phyloP scores from a whole-genome alignment of 1,140 invertebrate species.

The Heliconius congener region DNA sequence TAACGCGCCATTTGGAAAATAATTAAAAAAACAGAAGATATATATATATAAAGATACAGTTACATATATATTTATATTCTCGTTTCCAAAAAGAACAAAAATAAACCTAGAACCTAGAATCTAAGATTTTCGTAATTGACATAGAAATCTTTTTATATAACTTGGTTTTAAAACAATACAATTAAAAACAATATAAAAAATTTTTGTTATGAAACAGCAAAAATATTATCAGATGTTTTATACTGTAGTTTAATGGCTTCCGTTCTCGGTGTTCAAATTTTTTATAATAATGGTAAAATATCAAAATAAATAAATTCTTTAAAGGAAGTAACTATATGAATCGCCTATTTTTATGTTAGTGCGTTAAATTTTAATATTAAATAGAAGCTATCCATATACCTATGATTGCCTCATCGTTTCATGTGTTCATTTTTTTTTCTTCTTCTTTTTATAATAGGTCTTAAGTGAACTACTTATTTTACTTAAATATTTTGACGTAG shows the following conservation, averaged over 20 bases:
- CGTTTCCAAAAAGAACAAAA: background rate
- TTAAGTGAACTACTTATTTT: no score
- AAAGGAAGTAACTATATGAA: background rate
- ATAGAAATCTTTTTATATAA: constrained; percentile 1
- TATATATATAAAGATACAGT: background rate
- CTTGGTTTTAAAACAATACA: background rate
- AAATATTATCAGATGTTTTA: constrained; percentile 1
- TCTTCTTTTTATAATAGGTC: no score
- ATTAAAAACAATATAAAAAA: background rate
- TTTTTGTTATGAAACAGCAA: background rate
- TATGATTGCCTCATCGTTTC: no score
- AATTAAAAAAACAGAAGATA: background rate
- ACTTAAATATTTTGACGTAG: no score
- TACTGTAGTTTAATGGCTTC: background rate
- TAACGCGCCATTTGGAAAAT: no score
- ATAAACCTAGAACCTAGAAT: background rate
- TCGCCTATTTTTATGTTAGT: background rate
- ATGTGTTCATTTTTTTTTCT: no score
- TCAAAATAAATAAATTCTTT: background rate
- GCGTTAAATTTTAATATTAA: no score
- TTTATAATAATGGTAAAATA: background rate
- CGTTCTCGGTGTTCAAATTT: background rate
- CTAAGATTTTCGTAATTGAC: background rate
- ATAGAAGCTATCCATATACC: no score
- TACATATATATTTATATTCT: background rate